phyloP scores from a whole-genome alignment of 2,113 vertebrate species.

The Neotoma lepida region DNA sequence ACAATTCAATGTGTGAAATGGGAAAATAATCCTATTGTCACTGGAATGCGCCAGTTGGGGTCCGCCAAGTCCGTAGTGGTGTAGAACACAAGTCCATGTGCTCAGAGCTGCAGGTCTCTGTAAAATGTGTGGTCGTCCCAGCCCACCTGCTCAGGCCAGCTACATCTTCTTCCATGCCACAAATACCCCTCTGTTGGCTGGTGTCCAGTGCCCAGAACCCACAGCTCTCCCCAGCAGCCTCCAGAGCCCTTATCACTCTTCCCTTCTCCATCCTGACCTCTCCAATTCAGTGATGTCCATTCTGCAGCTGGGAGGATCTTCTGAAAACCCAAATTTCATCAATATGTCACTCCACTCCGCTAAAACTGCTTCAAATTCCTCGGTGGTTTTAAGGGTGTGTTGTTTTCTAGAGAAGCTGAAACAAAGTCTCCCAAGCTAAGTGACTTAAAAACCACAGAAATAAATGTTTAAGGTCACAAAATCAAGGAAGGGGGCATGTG shows the following conservation, averaged over 20 bases:
- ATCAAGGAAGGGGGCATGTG: not conserved
- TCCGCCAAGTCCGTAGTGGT: not conserved
- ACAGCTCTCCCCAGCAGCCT: not conserved
- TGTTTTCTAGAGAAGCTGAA: not conserved
- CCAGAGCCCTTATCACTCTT: rapidly evolving
- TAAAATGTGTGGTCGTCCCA: rapidly evolving
- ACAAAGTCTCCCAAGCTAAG: not conserved
- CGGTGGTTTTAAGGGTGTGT: not conserved
- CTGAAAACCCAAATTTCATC: not conserved
- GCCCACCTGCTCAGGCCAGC: too few species aligned
- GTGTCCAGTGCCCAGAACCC: not conserved
- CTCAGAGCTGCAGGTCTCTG: not conserved
- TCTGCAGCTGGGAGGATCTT: not conserved
- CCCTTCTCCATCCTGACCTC: not conserved
- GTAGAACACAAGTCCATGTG: not conserved
- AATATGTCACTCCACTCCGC: rapidly evolving
- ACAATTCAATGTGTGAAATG: conserved; percentile 77
- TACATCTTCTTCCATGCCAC: not conserved
- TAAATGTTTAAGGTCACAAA: not conserved
- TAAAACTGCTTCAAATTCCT: not conserved
- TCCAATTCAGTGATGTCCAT: rapidly evolving
- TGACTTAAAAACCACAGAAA: not conserved
- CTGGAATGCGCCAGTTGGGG: conserved; percentile 73
- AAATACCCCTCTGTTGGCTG: rapidly evolving
- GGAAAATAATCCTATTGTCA: conserved; percentile 69